Evolutionary conservation across 2,888 invertebrate species (phyloP).

Genomic region (Zeuzera pyrina): DNA sequence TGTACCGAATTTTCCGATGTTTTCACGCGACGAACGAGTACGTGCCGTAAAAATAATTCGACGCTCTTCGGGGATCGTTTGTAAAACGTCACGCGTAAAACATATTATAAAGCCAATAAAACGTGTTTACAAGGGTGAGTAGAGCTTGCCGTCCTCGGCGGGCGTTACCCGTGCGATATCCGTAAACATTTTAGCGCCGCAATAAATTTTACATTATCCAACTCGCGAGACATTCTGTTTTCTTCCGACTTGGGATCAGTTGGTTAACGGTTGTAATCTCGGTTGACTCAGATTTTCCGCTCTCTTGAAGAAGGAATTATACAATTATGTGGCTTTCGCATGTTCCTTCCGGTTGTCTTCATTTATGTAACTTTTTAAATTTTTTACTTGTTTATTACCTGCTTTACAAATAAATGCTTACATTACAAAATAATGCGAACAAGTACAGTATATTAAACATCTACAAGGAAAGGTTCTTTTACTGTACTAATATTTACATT

Average conservation of each 20-base stretch:
- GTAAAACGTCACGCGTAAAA: constrained; percentile 74
- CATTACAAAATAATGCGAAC: no score
- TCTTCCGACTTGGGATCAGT: constrained; percentile 66
- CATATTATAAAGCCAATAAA: constrained; percentile 74
- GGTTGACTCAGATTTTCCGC: constrained; percentile 56
- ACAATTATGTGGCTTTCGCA: constrained; percentile 50
- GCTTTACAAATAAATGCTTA: neutral
- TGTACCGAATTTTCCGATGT: constrained; percentile 56
- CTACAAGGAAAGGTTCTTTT: no score
- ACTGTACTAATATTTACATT: no score
- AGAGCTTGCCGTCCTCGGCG: constrained; percentile 49
- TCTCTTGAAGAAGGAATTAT: constrained; percentile 53
- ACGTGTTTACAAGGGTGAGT: constrained; percentile 73
- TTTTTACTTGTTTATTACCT: neutral
- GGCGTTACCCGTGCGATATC: constrained; percentile 41
- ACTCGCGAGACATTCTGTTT: constrained; percentile 68
- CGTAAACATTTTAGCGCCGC: constrained; percentile 72
- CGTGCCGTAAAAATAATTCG: constrained; percentile 72
- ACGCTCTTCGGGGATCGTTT: constrained; percentile 68
- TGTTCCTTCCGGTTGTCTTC: constrained; percentile 36
- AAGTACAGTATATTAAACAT: no score
- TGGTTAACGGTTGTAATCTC: constrained; percentile 69
- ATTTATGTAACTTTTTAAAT: constrained; percentile 22
- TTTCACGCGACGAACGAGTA: constrained; percentile 53
- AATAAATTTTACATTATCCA: constrained; percentile 72